Base-by-base conservation (phyloP, 2,888 invertebrate genomes). In the Laothoe populi region DNA sequence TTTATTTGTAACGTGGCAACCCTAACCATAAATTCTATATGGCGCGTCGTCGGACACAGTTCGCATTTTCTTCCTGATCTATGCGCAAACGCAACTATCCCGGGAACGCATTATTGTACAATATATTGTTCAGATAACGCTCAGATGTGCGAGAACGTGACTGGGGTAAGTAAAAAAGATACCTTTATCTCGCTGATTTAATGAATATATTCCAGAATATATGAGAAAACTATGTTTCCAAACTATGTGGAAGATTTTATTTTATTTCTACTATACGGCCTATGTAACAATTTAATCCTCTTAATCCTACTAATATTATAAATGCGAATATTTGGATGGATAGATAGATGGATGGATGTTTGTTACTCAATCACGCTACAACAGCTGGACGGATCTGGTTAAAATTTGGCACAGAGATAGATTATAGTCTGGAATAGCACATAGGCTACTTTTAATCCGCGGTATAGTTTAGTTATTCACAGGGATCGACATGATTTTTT, bases 71-170 rank as follows among this genome's bases (percentile, higher is more conserved):
- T 60, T 46, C 46, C 68, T 70, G 69, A 76, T 78, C 73, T 78
- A 74, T 70, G 70, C 66, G 35, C 68, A 68, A 65, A 68, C 68
- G 67, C 67, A 71, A 64, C 71, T 68, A 66, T 73, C 71, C 68
- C 62, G 66, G 57, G 70, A 73, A 71, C 69, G 71, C 67, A 71
- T 62, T 57, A 63, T 63, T 46, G 58, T 63, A 63, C 49, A 69
- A 69, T 75, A 67, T 73, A 73, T 72, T 70, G 63, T 63, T 45
- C 31, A 66, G 75, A 74, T 75, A 72, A 74, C 70, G 59, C 68
- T 67, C 64, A 60, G 26, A 62, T 59, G 61, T 59, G 46, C 23
- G 61, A 62, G 64, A 67, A 67, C 66, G 70, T 69, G 73, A 73
- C 66, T 65, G 23, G 49, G 63, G 58, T 63, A 49, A 57, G 63